Evolutionary conservation across 2,113 vertebrate genomes (phyloP).

Genomic region (Crotalus helleri): DNA sequence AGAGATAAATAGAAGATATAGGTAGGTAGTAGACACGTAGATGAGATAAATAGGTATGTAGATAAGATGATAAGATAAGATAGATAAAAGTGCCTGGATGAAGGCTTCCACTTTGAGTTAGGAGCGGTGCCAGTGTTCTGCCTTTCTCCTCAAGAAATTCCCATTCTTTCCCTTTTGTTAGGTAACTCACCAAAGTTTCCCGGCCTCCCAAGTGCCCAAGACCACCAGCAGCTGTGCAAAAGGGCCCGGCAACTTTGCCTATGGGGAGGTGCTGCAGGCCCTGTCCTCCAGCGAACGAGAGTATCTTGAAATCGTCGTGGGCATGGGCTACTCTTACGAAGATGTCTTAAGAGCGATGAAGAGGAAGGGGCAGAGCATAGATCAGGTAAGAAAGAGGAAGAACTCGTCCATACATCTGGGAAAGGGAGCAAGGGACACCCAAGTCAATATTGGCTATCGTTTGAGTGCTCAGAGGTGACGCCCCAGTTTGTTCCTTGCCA

Average conservation of each 20-base stretch:
- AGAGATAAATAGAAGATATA: no score
- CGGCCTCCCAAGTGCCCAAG: slow-evolving; percentile 73
- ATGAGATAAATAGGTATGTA: no score
- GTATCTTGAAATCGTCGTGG: slow-evolving; percentile 87
- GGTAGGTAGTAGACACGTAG: no score
- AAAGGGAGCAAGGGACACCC: neutral
- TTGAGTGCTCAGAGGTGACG: neutral
- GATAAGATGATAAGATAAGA: no score
- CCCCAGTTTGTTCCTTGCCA: neutral
- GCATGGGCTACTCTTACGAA: slow-evolving; percentile 93
- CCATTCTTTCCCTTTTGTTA: slow-evolving; percentile 25
- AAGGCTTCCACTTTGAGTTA: neutral
- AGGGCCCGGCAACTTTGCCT: fast-evolving
- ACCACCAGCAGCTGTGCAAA: slow-evolving; percentile 51
- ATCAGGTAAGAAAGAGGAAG: slow-evolving; percentile 78
- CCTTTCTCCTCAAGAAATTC: neutral
- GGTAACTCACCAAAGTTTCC: slow-evolving; percentile 66
- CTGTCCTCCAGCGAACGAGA: slow-evolving; percentile 85
- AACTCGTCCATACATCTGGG: fast-evolving
- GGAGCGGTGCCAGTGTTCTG: neutral
- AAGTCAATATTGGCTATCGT: neutral
- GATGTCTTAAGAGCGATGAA: slow-evolving; percentile 92
- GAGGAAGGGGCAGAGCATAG: slow-evolving; percentile 92
- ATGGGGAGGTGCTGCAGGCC: slow-evolving; percentile 68
- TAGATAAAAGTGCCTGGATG: neutral